A percentile compares a stretch with the other conserved stretches of the same genome.
Conservation (phyloP, 2,113 vertebrate species). For the Sus scrofa region T2T-Sscrofa CM000815.6:134020001-134020500, state of each 20-base stretch:
- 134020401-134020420: neutral
- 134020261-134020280: neutral
- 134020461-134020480: neutral
- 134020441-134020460: neutral
- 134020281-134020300: neutral
- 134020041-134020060: neutral
- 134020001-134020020: neutral
- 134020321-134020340: neutral
- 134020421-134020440: neutral
- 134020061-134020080: neutral
- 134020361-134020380: neutral
- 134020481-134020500: neutral
- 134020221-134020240: neutral
- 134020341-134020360: neutral
- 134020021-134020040: neutral
- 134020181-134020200: slow-evolving; percentile 12
- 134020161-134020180: neutral
- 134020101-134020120: neutral
- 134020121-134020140: neutral
- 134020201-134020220: neutral
- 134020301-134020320: neutral
- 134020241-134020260: neutral
- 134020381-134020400: neutral
- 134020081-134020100: neutral
- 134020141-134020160: slow-evolving; percentile 7